Base-by-base conservation (phyloP, 2,113 vertebrate genomes). In the Bostrychus sinensis region DNA sequence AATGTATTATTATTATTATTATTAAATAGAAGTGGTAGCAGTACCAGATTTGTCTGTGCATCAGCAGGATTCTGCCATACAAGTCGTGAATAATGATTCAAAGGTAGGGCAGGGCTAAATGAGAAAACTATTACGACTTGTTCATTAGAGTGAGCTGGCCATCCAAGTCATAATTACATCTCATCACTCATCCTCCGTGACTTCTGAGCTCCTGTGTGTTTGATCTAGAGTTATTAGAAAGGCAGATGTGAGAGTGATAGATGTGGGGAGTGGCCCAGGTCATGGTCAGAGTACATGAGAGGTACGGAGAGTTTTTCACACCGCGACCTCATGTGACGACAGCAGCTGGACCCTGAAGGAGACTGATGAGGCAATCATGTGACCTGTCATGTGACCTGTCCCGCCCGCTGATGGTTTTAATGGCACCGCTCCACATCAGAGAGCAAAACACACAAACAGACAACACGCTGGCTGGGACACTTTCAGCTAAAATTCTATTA, bases 331-430 rank as follows among this genome's bases (percentile, higher is more conserved):
- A 63, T 83, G 60, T 67, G 66, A 78, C 70, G 81, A 80, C 77
- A 80, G 77, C 83, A 81, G 75, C 80, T 83, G 75, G 80, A 72
- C 74, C 36, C 77, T 86, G 72, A 83, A 3, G 8, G 62, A 85
- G 78, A 86, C 45, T 55, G 75, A 86, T 80, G 73, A 78, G 65
- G 41, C n/a, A n/a, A n/a, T n/a, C n/a, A n/a, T 57, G 62, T 16
- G 75, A 16, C 39, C 14, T n/a, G n/a, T n/a, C n/a, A n/a, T n/a
- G n/a, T n/a, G n/a, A n/a, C n/a, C n/a, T n/a, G n/a, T n/a, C n/a
- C n/a, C n/a, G n/a, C 16, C 41, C 38, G n/a, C 62, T 57, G 6
- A 12, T 36, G 30, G 65, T 34, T 57, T 68, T 68, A 78, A 77
- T 66, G 64, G 74, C 72, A 41, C 2, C 66, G 60, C 60, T 77